A percentile compares a stretch with the other conserved stretches of the same genome.
phyloP scores from a whole-genome alignment of 2,113 vertebrate genomes.

The Serinus canaria region DNA sequence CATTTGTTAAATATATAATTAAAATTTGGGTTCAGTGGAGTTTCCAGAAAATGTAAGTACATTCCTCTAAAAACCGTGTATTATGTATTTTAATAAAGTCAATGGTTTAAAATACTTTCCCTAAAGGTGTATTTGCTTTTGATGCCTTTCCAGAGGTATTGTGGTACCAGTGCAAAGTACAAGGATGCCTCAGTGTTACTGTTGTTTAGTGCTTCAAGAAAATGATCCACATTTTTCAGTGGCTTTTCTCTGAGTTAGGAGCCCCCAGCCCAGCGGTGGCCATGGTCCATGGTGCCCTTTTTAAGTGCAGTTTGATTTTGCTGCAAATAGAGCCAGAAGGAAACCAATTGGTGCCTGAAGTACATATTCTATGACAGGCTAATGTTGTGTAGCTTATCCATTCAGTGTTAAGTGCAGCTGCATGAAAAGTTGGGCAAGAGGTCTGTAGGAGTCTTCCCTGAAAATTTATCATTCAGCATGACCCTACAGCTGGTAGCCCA shows the following conservation, averaged over 20 bases:
- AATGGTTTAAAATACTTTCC: slow-evolving; percentile 60
- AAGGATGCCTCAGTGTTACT: background rate
- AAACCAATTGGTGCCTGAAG: background rate
- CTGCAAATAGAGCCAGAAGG: background rate
- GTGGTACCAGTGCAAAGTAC: background rate
- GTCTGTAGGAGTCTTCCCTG: background rate
- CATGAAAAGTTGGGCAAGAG: background rate
- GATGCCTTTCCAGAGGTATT: background rate
- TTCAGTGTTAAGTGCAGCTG: background rate
- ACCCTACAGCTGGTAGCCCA: background rate
- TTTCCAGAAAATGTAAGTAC: slow-evolving; percentile 72
- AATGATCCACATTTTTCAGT: background rate
- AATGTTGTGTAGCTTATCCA: background rate
- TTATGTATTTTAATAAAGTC: slow-evolving; percentile 77
- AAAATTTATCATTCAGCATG: background rate
- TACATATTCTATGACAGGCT: background rate
- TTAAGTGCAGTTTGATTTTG: background rate
- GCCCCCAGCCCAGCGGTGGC: background rate
- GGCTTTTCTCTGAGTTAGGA: background rate
- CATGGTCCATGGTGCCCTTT: background rate
- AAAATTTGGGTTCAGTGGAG: slow-evolving; percentile 69
- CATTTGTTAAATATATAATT: slow-evolving; percentile 60
- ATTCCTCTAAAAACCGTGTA: slow-evolving; percentile 72
- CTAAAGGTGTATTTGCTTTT: background rate
- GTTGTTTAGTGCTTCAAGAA: background rate